Evolutionary conservation across 2,888 invertebrate genomes (phyloP).

Genomic region (Uloborus plumipes): DNA sequence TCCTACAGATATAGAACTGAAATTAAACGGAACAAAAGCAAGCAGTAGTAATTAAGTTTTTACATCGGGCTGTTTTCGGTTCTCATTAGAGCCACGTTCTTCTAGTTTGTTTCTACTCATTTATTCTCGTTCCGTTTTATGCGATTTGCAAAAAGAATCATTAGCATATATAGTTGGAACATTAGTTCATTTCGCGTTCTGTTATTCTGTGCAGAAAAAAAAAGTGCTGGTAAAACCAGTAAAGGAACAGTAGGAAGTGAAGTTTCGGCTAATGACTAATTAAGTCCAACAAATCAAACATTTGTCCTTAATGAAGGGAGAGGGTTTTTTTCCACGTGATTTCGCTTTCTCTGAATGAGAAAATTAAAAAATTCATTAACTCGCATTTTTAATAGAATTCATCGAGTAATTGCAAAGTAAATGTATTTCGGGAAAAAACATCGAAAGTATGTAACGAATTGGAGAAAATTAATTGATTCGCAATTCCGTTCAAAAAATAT

Average conservation of each 20-base stretch:
- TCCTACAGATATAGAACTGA: conserved; percentile 22
- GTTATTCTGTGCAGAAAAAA: conserved; percentile 19
- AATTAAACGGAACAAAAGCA: conserved; percentile 51
- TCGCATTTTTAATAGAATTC: too few species aligned
- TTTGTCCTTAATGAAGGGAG: conserved; percentile 52
- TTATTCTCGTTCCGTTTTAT: conserved; percentile 2
- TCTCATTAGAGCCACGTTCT: conserved; percentile 42
- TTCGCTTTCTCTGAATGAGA: too few species aligned
- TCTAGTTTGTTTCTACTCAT: conserved; percentile 13
- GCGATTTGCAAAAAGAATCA: conserved; percentile 34
- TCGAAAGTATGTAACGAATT: too few species aligned
- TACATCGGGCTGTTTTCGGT: conserved; percentile 38
- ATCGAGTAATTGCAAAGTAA: too few species aligned
- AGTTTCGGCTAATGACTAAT: conserved; percentile 56
- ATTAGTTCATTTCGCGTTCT: conserved; percentile 42
- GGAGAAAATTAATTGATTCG: too few species aligned
- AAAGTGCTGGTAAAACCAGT: too few species aligned
- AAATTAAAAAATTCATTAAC: too few species aligned
- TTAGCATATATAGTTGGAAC: conserved; percentile 44
- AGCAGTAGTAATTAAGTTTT: conserved; percentile 60
- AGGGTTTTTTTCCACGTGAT: neutral
- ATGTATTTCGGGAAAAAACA: too few species aligned
- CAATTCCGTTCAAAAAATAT: too few species aligned
- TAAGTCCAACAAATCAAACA: conserved; percentile 55
- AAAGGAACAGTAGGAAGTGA: conserved; percentile 8